Base-by-base conservation (phyloP, 2,888 invertebrate species). In the Tachystola acroxantha region DNA sequence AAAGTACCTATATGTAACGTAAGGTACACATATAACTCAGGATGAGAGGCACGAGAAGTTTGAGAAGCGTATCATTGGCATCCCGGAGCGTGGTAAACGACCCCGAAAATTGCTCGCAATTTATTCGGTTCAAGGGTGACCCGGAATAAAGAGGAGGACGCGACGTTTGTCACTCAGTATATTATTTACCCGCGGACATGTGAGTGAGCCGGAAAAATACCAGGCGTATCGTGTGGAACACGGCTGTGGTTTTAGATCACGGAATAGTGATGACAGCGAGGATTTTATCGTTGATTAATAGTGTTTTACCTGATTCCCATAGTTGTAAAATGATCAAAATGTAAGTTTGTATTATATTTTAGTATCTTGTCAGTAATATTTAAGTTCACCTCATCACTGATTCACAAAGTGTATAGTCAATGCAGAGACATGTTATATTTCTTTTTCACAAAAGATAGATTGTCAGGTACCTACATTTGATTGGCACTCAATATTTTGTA, bases 61-160 rank as follows among this genome's bases (percentile, higher is more conserved):
- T 69, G 62, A 71, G 59, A 59, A 64, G 60, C 66, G 65, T 75
- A 73, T 74, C 73, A 75, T 73, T 64, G 70, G 71, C 69, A 64
- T 67, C 72, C 75, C 74, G 73, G 66, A 62, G 73, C 75, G 78
- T 73, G 53, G 74, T 64, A 75, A 78, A 80, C 73, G 76, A 77
- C 61, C 70, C 77, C 71, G 74, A 79, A 82, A 81, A 81, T 81
- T 76, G 75, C 70, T 57, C 50, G 67, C 79, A 79, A 81, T 82
- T 79, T 84, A 79, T 80, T 72, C 68, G 66, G 71, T 79, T 79
- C 77, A 72, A 73, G 78, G 75, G 75, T 79, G 75, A 77, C 77
- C 78, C 71, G 57, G 72, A 75, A 74, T 73, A 73, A 75, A 76
- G 72, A 69, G 40, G 35, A 66, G 41, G 37, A 67, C 66, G 64